Evolutionary conservation across 30 jellyfish, hydroid and myxozoan genomes (phyloP).

Genomic region (Turritopsis dohrnii): DNA sequence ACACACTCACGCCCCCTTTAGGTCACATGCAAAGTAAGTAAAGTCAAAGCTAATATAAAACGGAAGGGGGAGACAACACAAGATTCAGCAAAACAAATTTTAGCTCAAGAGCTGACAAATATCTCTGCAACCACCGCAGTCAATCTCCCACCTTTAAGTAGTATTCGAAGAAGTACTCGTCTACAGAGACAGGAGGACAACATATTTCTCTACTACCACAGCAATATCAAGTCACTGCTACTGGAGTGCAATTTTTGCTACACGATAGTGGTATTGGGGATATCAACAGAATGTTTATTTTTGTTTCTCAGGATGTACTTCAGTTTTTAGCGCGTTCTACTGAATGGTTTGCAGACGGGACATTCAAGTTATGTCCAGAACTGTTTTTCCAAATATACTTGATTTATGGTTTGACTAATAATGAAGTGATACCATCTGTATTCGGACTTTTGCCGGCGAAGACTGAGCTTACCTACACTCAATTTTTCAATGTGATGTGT

Average conservation of each 20-base stretch:
- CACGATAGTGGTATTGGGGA: constrained; percentile 22
- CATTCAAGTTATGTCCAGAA: constrained; percentile 7
- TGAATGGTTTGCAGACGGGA: not conserved
- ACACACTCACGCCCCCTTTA: constrained; percentile 25
- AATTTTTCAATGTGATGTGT: not conserved
- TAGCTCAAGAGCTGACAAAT: not conserved
- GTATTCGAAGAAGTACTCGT: not conserved
- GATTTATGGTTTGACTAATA: not conserved
- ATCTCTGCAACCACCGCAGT: constrained; percentile 7
- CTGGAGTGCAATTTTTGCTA: not conserved
- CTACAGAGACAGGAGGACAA: not conserved
- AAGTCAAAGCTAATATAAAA: constrained; percentile 1
- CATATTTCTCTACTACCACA: constrained; percentile 10
- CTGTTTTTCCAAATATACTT: not conserved
- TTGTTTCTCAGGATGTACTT: not conserved
- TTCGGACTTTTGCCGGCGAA: not conserved
- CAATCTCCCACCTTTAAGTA: not conserved
- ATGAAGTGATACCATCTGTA: not conserved
- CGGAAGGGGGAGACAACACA: not conserved
- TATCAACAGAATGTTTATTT: not conserved
- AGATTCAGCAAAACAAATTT: not conserved
- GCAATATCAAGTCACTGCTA: not conserved
- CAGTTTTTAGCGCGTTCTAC: not conserved
- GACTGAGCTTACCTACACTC: not conserved
- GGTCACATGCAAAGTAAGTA: not conserved